A percentile compares a stretch with the other conserved stretches of the same genome.
Evolutionary conservation across 23 tunicate species (phyloP).

Genomic region (Halocynthia aurantium): DNA sequence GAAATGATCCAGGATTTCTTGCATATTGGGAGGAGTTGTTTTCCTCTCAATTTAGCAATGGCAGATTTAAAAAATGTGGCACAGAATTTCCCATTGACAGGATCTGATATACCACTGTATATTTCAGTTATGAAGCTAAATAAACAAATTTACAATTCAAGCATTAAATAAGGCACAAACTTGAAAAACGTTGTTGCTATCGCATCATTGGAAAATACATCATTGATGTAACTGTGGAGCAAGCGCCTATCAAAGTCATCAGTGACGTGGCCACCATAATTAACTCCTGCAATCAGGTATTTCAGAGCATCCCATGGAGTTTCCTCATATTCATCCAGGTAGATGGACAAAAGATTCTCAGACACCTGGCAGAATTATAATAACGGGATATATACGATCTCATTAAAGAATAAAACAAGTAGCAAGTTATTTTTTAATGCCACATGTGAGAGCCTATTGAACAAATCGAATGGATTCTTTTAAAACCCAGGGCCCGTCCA

Average conservation of each 20-base stretch:
- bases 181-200: conserved; percentile 74
- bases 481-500: too few species aligned
- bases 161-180: conserved; percentile 13
- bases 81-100: too few species aligned
- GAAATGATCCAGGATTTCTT: too few species aligned
- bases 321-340: conserved; percentile 98
- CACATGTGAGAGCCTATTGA: too few species aligned
- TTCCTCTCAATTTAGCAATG: too few species aligned
- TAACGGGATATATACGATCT: too few species aligned
- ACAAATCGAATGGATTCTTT: too few species aligned
- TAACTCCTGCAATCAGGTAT: conserved; percentile 97
- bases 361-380: conserved; percentile 53
- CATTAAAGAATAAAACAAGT: neutral
- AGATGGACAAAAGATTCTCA: conserved; percentile 93
- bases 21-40: too few species aligned
- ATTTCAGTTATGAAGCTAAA: too few species aligned
- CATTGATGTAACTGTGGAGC: conserved; percentile 95
- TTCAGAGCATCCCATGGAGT: conserved; percentile 99
- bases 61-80: too few species aligned
- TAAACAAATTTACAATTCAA: too few species aligned
- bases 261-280: conserved; percentile 99
- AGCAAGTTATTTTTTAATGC: neutral
- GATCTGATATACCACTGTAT: too few species aligned
- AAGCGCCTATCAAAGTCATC: conserved; percentile 95
- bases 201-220: conserved; percentile 64